Conservation (phyloP, 1,140 invertebrate genomes). For the Drosophila elegans region DNA sequence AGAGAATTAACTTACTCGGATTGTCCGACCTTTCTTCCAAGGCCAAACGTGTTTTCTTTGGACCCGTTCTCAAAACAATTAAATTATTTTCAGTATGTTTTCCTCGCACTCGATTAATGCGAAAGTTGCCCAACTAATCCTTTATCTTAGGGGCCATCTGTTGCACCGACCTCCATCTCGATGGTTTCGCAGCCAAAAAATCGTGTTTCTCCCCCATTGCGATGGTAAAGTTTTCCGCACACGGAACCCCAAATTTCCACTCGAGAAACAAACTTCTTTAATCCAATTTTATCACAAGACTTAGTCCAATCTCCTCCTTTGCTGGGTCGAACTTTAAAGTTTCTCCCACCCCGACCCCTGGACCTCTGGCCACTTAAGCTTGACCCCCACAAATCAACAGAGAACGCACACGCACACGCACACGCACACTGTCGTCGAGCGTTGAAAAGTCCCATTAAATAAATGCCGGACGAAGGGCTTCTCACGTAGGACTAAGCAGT, state of each 20-base stretch:
- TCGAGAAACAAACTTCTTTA: slow-evolving; percentile 40
- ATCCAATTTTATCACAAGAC: slow-evolving; percentile 37
- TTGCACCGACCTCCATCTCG: slow-evolving; percentile 5
- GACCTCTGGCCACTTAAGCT: slow-evolving; percentile 44
- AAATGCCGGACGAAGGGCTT: slow-evolving; percentile 61
- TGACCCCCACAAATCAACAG: slow-evolving; percentile 53
- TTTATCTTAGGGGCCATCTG: slow-evolving; percentile 15
- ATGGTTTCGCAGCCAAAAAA: slow-evolving; percentile 7
- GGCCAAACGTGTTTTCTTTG: not conserved
- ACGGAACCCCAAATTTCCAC: slow-evolving; percentile 25
- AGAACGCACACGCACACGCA: slow-evolving; percentile 21
- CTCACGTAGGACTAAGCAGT: slow-evolving; percentile 61
- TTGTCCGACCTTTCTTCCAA: too few species aligned
- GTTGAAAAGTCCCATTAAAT: slow-evolving; percentile 78
- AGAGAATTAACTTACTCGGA: too few species aligned
- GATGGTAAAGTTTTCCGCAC: slow-evolving; percentile 25
- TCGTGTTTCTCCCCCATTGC: not conserved
- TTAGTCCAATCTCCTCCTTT: slow-evolving; percentile 21
- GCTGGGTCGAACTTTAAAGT: slow-evolving; percentile 56
- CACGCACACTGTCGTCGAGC: slow-evolving; percentile 21
- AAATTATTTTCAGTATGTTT: not conserved
- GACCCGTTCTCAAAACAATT: not conserved
- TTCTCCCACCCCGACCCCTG: slow-evolving; percentile 7
- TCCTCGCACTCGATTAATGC: slow-evolving; percentile 9
- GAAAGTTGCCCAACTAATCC: slow-evolving; percentile 10